Evolutionary conservation across 2,113 vertebrate species (phyloP), one percentile per base, ranked within the genome.

Genomic region (Uropsilus gracilis): DNA sequence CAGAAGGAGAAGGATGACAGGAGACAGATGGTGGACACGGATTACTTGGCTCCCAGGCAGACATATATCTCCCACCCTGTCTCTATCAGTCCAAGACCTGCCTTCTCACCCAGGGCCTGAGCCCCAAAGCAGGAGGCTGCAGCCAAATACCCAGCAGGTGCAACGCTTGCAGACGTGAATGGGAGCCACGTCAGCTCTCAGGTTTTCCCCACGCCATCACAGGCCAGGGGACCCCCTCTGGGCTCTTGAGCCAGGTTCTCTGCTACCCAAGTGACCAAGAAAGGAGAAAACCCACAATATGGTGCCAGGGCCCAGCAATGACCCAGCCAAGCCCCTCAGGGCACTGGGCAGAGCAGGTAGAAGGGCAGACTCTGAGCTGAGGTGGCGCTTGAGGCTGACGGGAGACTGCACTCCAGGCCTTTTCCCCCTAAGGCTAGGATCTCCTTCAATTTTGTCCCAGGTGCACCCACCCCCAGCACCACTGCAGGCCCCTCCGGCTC

Each of bases 171-270:
- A 84, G 76, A 89, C 82, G 50, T 3, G 28, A 80, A 68, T 0
- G 6, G 5, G 22, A 59, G 46, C 44, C 61, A 57, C 0, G 0
- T 26, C 64, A 59, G 64, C 75, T n/a, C 42, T 78, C 3, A 14
- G 0, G 1, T 1, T 2, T 10, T 12, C 46, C 46, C 69, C 0
- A 28, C 34, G 69, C 66, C n/a, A 6, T 17, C 20, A 24, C 71
- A 10, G 22, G 34, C 66, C 22, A 5, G 0, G 37, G 34, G 32
- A 53, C 37, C 64, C 75, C 42, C 22, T 39, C 22, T 3, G 0
- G 0, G 42, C 37, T 61, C 37, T 71, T 28, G 26, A 1, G 5
- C 32, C 32, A 14, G 24, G 12, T 26, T 55, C 48, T 77, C 66
- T n/a, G 61, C 61, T 5, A 8, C 22, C 37, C 1, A 0, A 6